Evolutionary conservation across 1,140 invertebrate species (phyloP), one percentile per base, ranked within the genome.

Genomic region (Oppia nitens): DNA sequence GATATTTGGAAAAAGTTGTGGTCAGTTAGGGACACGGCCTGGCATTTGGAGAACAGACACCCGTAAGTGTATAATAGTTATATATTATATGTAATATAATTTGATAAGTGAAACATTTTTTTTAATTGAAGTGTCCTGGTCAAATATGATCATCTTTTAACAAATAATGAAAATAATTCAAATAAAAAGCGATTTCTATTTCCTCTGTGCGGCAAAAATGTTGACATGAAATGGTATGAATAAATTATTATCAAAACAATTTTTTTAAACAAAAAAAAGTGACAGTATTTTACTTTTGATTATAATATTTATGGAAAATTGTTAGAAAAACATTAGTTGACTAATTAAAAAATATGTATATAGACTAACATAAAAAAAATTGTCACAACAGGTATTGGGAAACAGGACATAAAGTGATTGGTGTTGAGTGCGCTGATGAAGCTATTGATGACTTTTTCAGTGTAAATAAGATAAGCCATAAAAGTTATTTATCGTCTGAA

Each of bases 1-100:
- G 20, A 47, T 40, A 59, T 59, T 32, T 59, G 57, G 50, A 53
- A 54, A 25, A 23, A 53, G 14, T 24, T 59, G 1, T 59, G 57
- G 57, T 24, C 57, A 11, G 40, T 26, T 14, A 11, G 57, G 12
- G 57, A 59, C 29, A 59, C 40, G 2, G 57, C 57, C 52, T 59
- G 57, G 57, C 57, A 59, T 54, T 59, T 59, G 50, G 47, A 21
- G 17, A 27, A 54, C n/a, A 6, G 50, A 53, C 51, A 59, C 53
- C 57, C 57, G 57, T 59, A 53, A 59, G 57, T 45, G 27, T 6
- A 17, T n/a, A 14, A 12, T n/a, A n/a, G n/a, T n/a, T n/a, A n/a
- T n/a, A n/a, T n/a, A n/a, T n/a, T n/a, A n/a, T n/a, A n/a, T n/a
- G n/a, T n/a, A n/a, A n/a, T n/a, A n/a, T n/a, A n/a, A n/a, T n/a